phyloP scores from a whole-genome alignment of 2,888 invertebrate genomes.

The Ochropacha duplaris region DNA sequence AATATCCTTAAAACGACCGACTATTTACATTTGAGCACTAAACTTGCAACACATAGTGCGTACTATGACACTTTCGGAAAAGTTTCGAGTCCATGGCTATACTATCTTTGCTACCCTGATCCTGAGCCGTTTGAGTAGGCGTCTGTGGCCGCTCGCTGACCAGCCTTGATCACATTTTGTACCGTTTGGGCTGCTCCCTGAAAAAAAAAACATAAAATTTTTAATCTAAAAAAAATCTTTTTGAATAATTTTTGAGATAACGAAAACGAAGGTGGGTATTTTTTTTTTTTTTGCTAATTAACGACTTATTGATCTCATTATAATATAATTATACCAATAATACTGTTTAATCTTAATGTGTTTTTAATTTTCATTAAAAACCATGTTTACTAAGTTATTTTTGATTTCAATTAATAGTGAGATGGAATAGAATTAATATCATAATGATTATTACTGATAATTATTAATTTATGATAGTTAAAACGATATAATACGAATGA shows the following conservation, averaged over 20 bases:
- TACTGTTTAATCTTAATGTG: too few species aligned
- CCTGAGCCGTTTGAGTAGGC: slow-evolving; percentile 74
- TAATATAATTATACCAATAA: too few species aligned
- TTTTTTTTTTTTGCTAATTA: too few species aligned
- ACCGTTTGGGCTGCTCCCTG: slow-evolving; percentile 89
- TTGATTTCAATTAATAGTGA: not conserved
- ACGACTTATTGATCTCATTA: too few species aligned
- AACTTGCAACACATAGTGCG: slow-evolving; percentile 73
- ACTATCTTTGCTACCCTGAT: slow-evolving; percentile 48
- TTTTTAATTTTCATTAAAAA: not conserved
- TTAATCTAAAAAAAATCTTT: too few species aligned
- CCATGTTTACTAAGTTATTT: not conserved
- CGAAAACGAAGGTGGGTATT: too few species aligned
- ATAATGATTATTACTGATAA: slow-evolving; percentile 4
- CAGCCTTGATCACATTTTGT: slow-evolving; percentile 85
- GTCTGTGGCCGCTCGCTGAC: slow-evolving; percentile 77
- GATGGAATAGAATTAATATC: not conserved
- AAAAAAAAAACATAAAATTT: slow-evolving; percentile 35
- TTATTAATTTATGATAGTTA: slow-evolving; percentile 8
- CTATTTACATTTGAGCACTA: slow-evolving; percentile 70
- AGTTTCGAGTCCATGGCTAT: slow-evolving; percentile 61
- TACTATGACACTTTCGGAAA: slow-evolving; percentile 79
- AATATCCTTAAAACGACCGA: slow-evolving; percentile 15
- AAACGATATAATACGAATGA: not conserved
- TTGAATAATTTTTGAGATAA: too few species aligned